A percentile compares a stretch with the other conserved stretches of the same genome.
Evolutionary conservation across 2,113 vertebrate species (phyloP).

Genomic region (Lonchura striata): DNA sequence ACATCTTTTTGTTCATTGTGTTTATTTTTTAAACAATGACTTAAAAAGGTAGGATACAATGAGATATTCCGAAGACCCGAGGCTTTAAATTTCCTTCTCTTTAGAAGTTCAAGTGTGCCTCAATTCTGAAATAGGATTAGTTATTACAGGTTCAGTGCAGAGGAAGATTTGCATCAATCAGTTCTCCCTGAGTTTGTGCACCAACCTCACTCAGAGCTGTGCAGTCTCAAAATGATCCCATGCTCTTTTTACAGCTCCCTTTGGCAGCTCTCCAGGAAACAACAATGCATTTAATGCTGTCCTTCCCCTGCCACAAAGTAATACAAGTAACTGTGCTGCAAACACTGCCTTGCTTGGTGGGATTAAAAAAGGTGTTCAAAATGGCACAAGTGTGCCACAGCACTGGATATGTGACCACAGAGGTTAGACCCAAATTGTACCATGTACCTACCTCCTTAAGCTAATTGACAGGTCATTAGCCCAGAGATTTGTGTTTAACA

Average conservation of each 20-base stretch:
- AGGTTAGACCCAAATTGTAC: neutral
- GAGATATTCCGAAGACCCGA: neutral
- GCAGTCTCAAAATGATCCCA: neutral
- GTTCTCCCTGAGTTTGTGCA: neutral
- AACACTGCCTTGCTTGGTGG: neutral
- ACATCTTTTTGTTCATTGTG: neutral
- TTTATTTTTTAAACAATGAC: neutral
- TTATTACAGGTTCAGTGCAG: neutral
- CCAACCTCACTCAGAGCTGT: neutral
- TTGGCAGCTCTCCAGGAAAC: neutral
- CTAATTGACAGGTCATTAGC: neutral
- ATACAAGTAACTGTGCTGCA: neutral
- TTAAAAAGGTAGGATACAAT: neutral
- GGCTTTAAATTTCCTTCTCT: neutral
- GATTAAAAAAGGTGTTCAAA: neutral
- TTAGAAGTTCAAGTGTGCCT: neutral
- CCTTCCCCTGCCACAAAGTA: neutral
- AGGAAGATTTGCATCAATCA: neutral
- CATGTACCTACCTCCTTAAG: neutral
- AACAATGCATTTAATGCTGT: neutral
- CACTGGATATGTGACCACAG: neutral
- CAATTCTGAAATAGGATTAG: neutral
- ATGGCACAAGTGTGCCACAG: neutral
- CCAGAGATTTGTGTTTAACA: neutral
- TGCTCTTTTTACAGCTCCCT: neutral